A percentile compares a stretch with the other conserved stretches of the same genome.
Evolutionary conservation across 1,140 invertebrate genomes (phyloP).

Genomic region (Cydia amplana): DNA sequence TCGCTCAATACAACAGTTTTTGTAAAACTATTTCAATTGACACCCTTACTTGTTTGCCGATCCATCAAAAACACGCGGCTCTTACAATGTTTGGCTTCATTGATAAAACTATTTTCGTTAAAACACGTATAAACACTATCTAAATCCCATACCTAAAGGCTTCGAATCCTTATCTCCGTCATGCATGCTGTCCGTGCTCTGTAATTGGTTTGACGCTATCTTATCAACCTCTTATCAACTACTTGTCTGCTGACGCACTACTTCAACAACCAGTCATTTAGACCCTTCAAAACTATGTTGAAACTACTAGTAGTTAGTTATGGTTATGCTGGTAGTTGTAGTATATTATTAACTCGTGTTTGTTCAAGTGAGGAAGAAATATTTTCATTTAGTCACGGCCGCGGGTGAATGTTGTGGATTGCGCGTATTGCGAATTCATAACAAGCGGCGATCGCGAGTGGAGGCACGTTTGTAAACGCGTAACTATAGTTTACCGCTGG

Average conservation of each 20-base stretch:
- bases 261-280: not conserved
- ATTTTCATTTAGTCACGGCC: slow-evolving; percentile 47
- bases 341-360: slow-evolving; percentile 47
- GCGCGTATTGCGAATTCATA: slow-evolving; percentile 54
- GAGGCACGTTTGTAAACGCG: slow-evolving; percentile 37
- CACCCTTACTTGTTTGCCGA: not conserved
- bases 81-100: not conserved
- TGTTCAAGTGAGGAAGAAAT: slow-evolving; percentile 35
- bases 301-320: not conserved
- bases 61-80: not conserved
- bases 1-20: too few relatives aligned
- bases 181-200: slow-evolving; percentile 43
- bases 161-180: slow-evolving; percentile 32
- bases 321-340: slow-evolving; percentile 41
- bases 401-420: slow-evolving; percentile 59
- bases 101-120: not conserved
- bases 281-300: not conserved
- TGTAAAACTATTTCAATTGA: too few relatives aligned
- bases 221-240: slow-evolving; percentile 49
- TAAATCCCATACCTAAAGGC: slow-evolving; percentile 16
- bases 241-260: slow-evolving; percentile 42
- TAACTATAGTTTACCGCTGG: not conserved
- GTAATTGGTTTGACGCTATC: slow-evolving; percentile 48
- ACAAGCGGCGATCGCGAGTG: slow-evolving; percentile 51
- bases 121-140: slow-evolving; percentile 12